A percentile compares a stretch with the other conserved stretches of the same genome.
phyloP scores from a whole-genome alignment of 2,113 vertebrate genomes.

The Rhegmatorhina hoffmannsi region DNA sequence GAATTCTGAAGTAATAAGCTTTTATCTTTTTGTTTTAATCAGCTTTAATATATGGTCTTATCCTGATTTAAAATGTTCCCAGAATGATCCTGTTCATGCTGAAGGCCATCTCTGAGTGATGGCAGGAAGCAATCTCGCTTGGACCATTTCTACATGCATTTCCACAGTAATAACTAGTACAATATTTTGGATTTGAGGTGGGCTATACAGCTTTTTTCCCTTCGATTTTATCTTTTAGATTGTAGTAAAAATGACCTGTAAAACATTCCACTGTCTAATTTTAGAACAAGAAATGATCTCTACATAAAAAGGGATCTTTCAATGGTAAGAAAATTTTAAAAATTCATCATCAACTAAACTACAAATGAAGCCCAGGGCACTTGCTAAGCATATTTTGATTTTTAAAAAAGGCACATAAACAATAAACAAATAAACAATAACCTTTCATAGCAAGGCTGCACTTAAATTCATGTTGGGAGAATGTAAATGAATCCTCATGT shows the following conservation, averaged over 20 bases:
- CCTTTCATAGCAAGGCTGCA: conserved; percentile 20
- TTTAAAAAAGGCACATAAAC: conserved; percentile 38
- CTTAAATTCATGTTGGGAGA: not conserved
- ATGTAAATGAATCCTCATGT: not conserved
- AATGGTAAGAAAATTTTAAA: conserved; percentile 37
- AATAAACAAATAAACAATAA: conserved; percentile 60
- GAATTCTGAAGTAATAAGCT: not conserved
- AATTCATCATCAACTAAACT: not conserved
- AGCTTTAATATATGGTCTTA: not conserved
- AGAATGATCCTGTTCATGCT: not conserved
- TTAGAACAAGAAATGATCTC: conserved; percentile 13
- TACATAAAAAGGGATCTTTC: conserved; percentile 39
- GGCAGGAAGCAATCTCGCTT: not conserved
- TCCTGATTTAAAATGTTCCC: conserved; percentile 4
- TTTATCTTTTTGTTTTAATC: not conserved
- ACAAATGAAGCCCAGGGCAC: conserved; percentile 32
- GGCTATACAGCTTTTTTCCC: not conserved
- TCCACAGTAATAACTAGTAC: not conserved
- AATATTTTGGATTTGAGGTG: not conserved
- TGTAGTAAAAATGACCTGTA: conserved; percentile 5
- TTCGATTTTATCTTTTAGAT: not conserved
- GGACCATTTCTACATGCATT: not conserved
- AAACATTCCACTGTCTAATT: conserved; percentile 3
- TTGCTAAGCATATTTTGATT: conserved; percentile 30
- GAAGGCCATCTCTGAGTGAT: not conserved